Evolutionary conservation across 2,888 invertebrate species (phyloP).

Genomic region (Dinocampus coccinellae): DNA sequence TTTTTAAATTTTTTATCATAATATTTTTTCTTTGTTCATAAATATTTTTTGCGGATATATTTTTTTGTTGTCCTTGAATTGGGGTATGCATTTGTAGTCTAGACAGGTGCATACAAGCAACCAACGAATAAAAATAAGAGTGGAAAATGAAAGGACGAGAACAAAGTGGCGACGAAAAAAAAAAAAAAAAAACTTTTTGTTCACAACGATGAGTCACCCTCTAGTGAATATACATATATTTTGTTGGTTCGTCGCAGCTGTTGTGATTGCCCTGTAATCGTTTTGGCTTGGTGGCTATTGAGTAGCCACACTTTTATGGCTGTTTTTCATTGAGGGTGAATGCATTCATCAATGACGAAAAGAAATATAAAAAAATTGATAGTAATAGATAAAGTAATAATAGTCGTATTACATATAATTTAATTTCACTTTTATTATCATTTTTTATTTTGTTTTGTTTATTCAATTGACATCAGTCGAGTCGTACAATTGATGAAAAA

Average conservation of each 20-base stretch:
- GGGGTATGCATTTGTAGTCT: background rate
- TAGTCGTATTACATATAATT: too few relatives aligned
- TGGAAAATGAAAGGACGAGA: too few relatives aligned
- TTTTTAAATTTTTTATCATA: background rate
- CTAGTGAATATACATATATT: constrained; percentile 1
- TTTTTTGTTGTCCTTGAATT: background rate
- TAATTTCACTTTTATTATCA: too few relatives aligned
- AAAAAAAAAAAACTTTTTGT: constrained; percentile 27
- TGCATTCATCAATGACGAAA: background rate
- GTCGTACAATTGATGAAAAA: too few relatives aligned
- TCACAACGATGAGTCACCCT: constrained; percentile 30
- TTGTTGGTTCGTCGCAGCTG: constrained; percentile 37
- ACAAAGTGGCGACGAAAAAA: background rate
- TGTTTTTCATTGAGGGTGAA: background rate
- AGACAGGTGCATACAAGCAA: constrained; percentile 20
- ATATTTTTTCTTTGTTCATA: constrained; percentile 4
- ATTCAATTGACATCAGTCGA: too few relatives aligned
- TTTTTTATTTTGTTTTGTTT: too few relatives aligned
- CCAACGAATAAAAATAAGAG: background rate
- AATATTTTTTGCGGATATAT: background rate
- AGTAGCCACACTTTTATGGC: constrained; percentile 3
- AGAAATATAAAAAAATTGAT: background rate
- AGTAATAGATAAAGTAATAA: too few relatives aligned
- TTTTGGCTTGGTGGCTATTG: constrained; percentile 20
- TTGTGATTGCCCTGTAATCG: constrained; percentile 37